Conservation (phyloP, 1,140 invertebrate genomes). For the Venturia canescens region DNA sequence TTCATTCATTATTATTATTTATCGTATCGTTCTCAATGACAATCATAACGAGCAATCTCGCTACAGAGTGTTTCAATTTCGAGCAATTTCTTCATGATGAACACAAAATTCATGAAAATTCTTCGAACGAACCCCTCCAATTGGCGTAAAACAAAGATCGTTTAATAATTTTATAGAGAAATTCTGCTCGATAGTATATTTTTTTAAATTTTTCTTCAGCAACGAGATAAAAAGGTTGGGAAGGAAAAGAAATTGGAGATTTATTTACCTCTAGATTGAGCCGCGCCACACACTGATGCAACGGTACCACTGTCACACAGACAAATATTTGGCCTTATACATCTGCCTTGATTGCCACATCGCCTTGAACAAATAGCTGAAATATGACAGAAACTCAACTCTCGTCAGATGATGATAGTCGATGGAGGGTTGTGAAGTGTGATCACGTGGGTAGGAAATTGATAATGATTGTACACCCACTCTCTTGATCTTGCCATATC, state of each 20-base stretch:
- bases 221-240: no score
- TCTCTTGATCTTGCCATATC: no score
- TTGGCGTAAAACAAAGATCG: no score
- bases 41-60: not conserved
- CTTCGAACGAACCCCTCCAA: no score
- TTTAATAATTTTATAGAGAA: no score
- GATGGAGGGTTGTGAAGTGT: not conserved
- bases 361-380: slow-evolving; percentile 86
- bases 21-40: not conserved
- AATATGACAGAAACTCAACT: slow-evolving; percentile 60
- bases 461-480: not conserved
- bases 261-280: slow-evolving; percentile 35
- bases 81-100: not conserved
- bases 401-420: slow-evolving; percentile 40
- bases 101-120: no score
- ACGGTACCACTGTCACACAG: slow-evolving; percentile 83
- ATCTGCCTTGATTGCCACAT: slow-evolving; percentile 84
- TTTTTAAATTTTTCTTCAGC: no score
- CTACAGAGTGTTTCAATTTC: slow-evolving; percentile 25
- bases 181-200: no score
- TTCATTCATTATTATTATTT: no score
- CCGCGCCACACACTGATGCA: slow-evolving; percentile 74
- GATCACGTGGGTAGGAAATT: not conserved
- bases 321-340: slow-evolving; percentile 90
- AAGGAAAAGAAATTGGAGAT: no score